phyloP scores from a whole-genome alignment of 2,113 vertebrate genomes.

The Campylomormyrus numenius region DNA sequence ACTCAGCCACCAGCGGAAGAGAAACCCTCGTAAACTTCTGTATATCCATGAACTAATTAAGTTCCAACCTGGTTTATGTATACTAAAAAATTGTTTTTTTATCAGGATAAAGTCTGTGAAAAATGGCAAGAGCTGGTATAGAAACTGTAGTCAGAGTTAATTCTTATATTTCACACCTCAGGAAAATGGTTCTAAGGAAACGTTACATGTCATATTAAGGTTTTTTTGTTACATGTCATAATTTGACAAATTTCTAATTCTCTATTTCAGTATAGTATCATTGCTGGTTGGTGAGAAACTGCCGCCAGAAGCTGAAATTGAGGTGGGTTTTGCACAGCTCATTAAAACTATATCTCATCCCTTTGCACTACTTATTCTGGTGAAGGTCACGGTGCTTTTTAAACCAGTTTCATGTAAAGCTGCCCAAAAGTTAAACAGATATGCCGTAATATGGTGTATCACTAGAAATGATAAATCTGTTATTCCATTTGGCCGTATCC shows the following conservation, averaged over 20 bases:
- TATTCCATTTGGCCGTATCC: neutral
- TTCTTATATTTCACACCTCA: neutral
- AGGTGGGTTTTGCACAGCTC: constrained; percentile 39
- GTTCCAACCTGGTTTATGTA: neutral
- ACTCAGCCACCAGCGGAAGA: neutral
- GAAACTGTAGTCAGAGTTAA: neutral
- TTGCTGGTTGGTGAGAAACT: constrained; percentile 86
- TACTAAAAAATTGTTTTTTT: neutral
- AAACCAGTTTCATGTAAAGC: neutral
- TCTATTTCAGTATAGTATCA: constrained; percentile 66
- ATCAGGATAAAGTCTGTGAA: neutral
- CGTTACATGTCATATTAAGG: neutral
- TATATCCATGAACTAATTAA: neutral
- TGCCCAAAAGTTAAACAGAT: neutral
- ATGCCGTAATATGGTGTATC: neutral
- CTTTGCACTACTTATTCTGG: neutral
- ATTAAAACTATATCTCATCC: neutral
- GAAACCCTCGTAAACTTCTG: neutral
- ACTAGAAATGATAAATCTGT: neutral
- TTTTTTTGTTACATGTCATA: neutral
- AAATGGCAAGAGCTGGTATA: neutral
- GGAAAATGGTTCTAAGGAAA: neutral
- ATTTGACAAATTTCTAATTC: constrained; percentile 1
- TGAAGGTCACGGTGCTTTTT: neutral
- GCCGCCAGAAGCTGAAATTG: constrained; percentile 59